Evolutionary conservation across 92 coral and sea anemone species (phyloP).

Genomic region (Montipora capitata): DNA sequence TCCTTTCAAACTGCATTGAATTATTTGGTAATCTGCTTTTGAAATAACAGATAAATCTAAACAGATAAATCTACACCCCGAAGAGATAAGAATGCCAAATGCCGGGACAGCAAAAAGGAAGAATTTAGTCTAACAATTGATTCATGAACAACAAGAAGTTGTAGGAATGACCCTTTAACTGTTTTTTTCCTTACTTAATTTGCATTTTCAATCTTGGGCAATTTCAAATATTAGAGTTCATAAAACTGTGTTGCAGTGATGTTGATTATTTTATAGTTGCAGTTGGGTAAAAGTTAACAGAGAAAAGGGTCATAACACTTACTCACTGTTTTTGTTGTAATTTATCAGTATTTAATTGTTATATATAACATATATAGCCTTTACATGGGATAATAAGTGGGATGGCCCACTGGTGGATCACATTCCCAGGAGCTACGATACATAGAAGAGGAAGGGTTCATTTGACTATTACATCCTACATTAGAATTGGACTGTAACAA

Average conservation of each 20-base stretch:
- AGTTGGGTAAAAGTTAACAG: neutral
- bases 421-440: slow-evolving; percentile 10
- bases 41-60: too few species aligned
- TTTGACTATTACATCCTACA: slow-evolving; percentile 9
- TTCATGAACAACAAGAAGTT: slow-evolving; percentile 9
- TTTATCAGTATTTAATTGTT: neutral
- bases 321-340: neutral
- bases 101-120: slow-evolving; percentile 4
- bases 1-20: too few species aligned
- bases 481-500: slow-evolving; percentile 13
- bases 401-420: slow-evolving; percentile 2
- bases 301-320: neutral
- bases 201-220: neutral
- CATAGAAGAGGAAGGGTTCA: slow-evolving; percentile 18
- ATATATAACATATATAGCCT: neutral
- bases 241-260: neutral
- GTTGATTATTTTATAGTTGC: slow-evolving; percentile 11
- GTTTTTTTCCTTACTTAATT: neutral
- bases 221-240: slow-evolving; percentile 10
- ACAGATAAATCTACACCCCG: neutral
- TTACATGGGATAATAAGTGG: neutral
- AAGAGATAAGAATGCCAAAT: neutral
- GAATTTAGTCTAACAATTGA: neutral
- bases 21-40: too few species aligned
- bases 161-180: neutral